Percentiles rank a stretch among this genome's conserved stretches.
Conservation (phyloP, 1,140 invertebrate genomes). For the Heliconius nattereri region DNA sequence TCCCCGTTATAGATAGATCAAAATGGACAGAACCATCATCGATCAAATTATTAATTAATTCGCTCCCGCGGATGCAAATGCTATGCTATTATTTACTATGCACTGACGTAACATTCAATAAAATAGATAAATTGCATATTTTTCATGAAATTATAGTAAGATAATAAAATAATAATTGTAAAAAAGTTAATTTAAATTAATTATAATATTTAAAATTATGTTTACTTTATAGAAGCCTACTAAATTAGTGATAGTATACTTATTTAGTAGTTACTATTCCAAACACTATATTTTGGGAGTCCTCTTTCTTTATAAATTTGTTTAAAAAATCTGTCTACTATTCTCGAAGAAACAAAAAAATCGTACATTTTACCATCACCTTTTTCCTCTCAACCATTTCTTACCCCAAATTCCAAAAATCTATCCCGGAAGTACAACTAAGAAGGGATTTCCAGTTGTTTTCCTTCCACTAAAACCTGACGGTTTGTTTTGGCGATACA, state of each 20-base stretch:
- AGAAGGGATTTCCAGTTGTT: background rate
- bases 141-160: too few species aligned
- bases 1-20: background rate
- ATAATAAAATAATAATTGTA: too few species aligned
- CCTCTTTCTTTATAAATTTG: too few species aligned
- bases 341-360: too few species aligned
- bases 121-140: background rate
- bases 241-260: too few species aligned
- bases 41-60: constrained; percentile 9
- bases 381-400: background rate
- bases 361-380: background rate
- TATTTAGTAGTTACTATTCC: too few species aligned
- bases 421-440: background rate
- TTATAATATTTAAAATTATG: too few species aligned
- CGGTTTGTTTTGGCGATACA: constrained; percentile 12
- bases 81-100: background rate
- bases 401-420: background rate
- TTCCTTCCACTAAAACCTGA: constrained; percentile 2
- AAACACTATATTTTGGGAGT: too few species aligned
- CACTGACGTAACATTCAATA: background rate
- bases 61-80: background rate
- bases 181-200: too few species aligned
- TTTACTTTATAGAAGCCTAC: too few species aligned
- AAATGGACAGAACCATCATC: background rate
- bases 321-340: too few species aligned